Evolutionary conservation across 2,113 vertebrate species (phyloP).

Genomic region (Butastur rufipennis): DNA sequence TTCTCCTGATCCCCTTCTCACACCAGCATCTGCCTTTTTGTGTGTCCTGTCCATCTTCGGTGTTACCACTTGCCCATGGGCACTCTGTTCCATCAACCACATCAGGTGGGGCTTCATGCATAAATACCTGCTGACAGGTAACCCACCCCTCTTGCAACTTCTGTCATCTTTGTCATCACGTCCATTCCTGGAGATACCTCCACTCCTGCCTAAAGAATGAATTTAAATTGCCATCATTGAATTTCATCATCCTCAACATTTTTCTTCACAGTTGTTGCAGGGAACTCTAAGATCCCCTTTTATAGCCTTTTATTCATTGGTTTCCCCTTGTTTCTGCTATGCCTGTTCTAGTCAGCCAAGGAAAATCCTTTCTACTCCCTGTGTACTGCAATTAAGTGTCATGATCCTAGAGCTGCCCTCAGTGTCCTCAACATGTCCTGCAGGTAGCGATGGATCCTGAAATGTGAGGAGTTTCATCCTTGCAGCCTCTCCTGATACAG

Average conservation of each 20-base stretch:
- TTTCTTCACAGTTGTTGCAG: not conserved
- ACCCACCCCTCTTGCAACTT: not conserved
- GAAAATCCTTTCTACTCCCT: not conserved
- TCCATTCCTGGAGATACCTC: not conserved
- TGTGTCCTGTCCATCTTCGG: fast-evolving
- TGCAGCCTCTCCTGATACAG: not conserved
- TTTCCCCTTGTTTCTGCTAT: not conserved
- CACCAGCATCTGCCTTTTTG: not conserved
- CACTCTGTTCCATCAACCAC: not conserved
- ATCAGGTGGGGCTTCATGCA: not conserved
- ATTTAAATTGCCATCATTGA: not conserved
- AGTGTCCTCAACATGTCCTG: not conserved
- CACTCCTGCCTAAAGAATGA: not conserved
- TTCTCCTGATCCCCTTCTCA: not conserved
- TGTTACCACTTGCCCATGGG: fast-evolving
- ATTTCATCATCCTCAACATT: not conserved
- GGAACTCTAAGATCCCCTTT: not conserved
- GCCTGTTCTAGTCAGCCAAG: not conserved
- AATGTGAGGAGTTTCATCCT: not conserved
- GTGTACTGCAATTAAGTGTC: not conserved
- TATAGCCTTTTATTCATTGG: not conserved
- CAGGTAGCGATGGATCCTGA: not conserved
- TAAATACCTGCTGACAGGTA: not conserved
- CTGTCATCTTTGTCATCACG: not conserved
- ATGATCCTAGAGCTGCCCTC: not conserved